A percentile compares a stretch with the other conserved stretches of the same genome.
Evolutionary conservation across 1,140 invertebrate species (phyloP).

Genomic region (Apocrypta bakeri): DNA sequence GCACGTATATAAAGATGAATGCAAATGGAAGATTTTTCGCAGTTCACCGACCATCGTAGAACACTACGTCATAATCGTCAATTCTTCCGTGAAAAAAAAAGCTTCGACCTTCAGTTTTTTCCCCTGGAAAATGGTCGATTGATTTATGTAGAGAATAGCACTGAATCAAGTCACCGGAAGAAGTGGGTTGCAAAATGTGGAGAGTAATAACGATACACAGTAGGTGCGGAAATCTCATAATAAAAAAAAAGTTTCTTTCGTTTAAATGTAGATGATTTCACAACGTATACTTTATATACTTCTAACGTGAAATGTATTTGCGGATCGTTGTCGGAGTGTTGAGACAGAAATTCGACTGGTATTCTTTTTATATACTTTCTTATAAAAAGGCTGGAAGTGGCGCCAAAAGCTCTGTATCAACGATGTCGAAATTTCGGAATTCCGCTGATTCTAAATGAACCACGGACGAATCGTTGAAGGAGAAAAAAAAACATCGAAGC

Average conservation of each 20-base stretch:
- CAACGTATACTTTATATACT: too few species aligned
- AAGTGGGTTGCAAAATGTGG: too few species aligned
- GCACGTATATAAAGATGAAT: background rate
- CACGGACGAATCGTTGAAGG: background rate
- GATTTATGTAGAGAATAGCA: background rate
- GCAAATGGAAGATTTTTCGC: background rate
- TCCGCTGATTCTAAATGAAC: conserved; percentile 9
- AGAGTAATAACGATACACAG: too few species aligned
- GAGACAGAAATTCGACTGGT: background rate
- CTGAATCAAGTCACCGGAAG: background rate
- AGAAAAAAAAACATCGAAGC: background rate
- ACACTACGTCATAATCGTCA: conserved; percentile 7
- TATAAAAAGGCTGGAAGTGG: conserved; percentile 17
- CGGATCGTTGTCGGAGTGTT: background rate
- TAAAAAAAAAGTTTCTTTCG: too few species aligned
- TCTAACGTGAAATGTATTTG: background rate
- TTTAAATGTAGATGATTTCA: too few species aligned
- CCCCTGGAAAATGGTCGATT: background rate
- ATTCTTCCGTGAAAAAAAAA: conserved; percentile 20
- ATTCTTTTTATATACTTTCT: conserved; percentile 14
- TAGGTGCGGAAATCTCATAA: too few species aligned
- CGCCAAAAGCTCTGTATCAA: conserved; percentile 8
- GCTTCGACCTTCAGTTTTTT: background rate
- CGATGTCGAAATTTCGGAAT: conserved; percentile 1
- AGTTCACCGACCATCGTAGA: conserved; percentile 1